These are phyloP conservation scores for Dryoscopus gambensis DNA, from an alignment of 2,113 vertebrate species.

Conservation along the genomic window DNA sequence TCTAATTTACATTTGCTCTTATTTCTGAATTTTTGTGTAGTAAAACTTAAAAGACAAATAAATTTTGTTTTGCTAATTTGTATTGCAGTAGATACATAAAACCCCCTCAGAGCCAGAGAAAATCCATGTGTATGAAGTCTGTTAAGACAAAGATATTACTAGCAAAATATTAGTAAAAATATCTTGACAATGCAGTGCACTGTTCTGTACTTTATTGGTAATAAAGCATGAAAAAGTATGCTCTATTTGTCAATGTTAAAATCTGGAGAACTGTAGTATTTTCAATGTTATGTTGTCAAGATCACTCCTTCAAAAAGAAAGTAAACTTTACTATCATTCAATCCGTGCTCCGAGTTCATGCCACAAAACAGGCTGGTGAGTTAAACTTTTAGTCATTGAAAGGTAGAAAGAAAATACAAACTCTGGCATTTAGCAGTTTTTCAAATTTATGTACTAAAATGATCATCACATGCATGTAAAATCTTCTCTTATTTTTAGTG, in stretches of 20 bases:
- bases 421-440: neutral
- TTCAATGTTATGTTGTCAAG: neutral
- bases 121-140: neutral
- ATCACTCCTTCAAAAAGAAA: neutral
- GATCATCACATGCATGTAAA: neutral
- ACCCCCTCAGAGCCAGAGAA: neutral
- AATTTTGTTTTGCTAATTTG: neutral
- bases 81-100: neutral
- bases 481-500: neutral
- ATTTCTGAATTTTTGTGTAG: neutral
- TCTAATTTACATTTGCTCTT: neutral
- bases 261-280: neutral
- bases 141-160: neutral
- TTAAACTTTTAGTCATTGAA: neutral
- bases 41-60: neutral
- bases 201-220: neutral
- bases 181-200: neutral
- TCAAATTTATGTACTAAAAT: neutral
- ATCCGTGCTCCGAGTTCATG: neutral
- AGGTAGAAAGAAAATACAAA: neutral
- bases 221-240: neutral
- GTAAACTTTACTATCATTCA: neutral
- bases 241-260: neutral
- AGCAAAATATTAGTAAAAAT: too few species aligned
- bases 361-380: neutral